Percentiles rank a stretch among this genome's conserved stretches.
These are phyloP conservation scores for Helogale parvula DNA, from an alignment of 2,113 vertebrate species.

Conservation along the genomic window DNA sequence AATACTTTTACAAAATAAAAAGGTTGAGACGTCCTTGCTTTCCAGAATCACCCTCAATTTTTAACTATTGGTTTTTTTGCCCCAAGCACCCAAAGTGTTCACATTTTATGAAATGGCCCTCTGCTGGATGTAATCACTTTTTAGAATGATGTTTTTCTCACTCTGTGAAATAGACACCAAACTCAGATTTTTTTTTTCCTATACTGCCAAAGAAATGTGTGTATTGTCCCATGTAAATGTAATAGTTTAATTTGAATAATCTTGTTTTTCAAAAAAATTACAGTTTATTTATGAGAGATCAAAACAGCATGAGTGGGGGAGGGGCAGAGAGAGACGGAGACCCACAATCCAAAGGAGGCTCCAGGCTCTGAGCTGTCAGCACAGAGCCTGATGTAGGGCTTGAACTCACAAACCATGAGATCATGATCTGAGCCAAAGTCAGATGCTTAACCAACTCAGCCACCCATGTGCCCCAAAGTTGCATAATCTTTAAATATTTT, in stretches of 20 bases:
- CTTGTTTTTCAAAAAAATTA: too few relatives aligned
- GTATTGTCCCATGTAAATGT: neutral
- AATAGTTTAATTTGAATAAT: neutral
- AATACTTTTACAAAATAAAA: neutral
- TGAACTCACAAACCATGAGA: too few relatives aligned
- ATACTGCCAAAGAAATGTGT: neutral
- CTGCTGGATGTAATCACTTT: neutral
- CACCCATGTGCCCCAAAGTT: neutral
- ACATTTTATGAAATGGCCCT: too few relatives aligned
- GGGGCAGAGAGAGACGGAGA: too few relatives aligned
- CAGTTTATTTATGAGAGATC: too few relatives aligned
- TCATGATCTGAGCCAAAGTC: too few relatives aligned
- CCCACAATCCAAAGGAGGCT: too few relatives aligned
- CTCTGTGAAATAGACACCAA: neutral
- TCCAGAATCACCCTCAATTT: neutral
- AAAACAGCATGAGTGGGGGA: too few relatives aligned
- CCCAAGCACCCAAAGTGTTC: neutral
- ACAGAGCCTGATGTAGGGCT: too few relatives aligned
- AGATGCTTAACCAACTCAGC: too few relatives aligned
- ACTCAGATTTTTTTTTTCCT: neutral
- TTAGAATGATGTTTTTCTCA: neutral
- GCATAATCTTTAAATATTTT: neutral
- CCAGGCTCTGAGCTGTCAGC: too few relatives aligned
- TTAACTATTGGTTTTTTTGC: neutral
- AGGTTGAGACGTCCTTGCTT: neutral